Percentiles rank a stretch among this genome's conserved stretches.
phyloP scores from a whole-genome alignment of 30 jellyfish, hydroid and myxozoan species.

The Hydractinia symbiolongicarpus region DNA sequence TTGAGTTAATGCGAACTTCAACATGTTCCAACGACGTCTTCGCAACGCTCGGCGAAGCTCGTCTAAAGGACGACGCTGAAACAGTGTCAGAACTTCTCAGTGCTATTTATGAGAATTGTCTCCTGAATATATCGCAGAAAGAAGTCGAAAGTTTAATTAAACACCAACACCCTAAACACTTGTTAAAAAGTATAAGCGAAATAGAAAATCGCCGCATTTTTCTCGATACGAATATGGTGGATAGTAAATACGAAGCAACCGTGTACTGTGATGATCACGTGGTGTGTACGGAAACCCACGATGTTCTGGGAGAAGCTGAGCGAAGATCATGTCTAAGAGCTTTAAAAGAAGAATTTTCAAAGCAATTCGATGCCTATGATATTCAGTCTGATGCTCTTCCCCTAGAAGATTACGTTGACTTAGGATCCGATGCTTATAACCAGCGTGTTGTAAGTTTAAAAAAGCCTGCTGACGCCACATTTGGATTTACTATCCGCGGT shows the following conservation, averaged over 20 bases:
- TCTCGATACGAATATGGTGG: not conserved
- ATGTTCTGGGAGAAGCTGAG: conserved; percentile 12
- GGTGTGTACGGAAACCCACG: not conserved
- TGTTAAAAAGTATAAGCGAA: not conserved
- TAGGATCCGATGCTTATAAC: conserved; percentile 14
- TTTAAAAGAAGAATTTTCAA: not conserved
- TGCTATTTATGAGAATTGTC: not conserved
- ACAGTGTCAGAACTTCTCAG: not conserved
- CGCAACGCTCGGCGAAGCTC: not conserved
- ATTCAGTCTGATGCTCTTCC: not conserved
- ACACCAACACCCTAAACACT: conserved; percentile 15
- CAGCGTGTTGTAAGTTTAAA: conserved; percentile 6
- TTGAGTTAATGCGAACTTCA: not conserved
- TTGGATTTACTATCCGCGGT: conserved; percentile 35
- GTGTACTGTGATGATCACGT: not conserved
- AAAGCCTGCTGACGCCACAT: conserved; percentile 12
- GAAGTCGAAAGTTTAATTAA: not conserved
- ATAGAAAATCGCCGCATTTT: conserved; percentile 7
- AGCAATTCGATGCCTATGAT: not conserved
- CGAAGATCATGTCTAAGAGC: not conserved
- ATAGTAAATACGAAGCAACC: conserved; percentile 11
- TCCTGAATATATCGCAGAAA: not conserved
- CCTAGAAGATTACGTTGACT: not conserved
- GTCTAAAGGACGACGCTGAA: not conserved
- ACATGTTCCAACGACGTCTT: not conserved